These are phyloP conservation scores for Lithosia quadra DNA, from an alignment of 2,888 invertebrate species.

Conservation along the genomic window DNA sequence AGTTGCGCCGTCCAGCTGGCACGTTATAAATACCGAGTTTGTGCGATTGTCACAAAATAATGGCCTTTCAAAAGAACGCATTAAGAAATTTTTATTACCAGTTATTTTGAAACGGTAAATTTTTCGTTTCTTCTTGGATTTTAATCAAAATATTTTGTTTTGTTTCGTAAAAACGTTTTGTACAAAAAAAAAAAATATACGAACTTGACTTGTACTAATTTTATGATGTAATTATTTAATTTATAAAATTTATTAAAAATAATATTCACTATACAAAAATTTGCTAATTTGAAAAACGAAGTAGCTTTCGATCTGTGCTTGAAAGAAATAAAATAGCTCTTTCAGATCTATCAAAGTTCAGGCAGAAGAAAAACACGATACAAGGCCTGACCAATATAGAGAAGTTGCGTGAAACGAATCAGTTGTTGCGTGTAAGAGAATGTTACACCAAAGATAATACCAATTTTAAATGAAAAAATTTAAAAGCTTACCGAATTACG, in stretches of 20 bases:
- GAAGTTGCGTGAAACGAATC: neutral
- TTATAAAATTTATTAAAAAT: too few species aligned
- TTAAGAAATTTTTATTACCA: neutral
- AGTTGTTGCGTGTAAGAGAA: neutral
- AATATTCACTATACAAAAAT: neutral
- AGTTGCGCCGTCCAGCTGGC: conserved; percentile 6
- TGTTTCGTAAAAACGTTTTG: too few species aligned
- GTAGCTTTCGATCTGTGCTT: neutral
- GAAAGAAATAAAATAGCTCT: neutral
- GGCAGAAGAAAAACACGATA: neutral
- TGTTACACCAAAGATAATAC: neutral
- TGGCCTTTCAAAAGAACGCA: conserved; percentile 10
- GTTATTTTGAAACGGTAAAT: neutral
- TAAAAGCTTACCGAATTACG: too few species aligned
- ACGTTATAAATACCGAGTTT: conserved; percentile 22
- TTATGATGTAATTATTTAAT: too few species aligned
- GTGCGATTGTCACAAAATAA: conserved; percentile 14
- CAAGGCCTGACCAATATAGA: neutral
- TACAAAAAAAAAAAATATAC: too few species aligned
- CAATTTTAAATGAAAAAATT: too few species aligned
- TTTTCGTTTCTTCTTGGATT: neutral
- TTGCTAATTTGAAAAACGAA: neutral
- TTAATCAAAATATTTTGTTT: neutral
- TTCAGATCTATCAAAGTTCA: conserved; percentile 4
- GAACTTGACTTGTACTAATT: too few species aligned